A percentile compares a stretch with the other conserved stretches of the same genome.
These are phyloP conservation scores for Oscheius sp. DNA, from an alignment of 1,140 invertebrate species.

Conservation along the genomic window DNA sequence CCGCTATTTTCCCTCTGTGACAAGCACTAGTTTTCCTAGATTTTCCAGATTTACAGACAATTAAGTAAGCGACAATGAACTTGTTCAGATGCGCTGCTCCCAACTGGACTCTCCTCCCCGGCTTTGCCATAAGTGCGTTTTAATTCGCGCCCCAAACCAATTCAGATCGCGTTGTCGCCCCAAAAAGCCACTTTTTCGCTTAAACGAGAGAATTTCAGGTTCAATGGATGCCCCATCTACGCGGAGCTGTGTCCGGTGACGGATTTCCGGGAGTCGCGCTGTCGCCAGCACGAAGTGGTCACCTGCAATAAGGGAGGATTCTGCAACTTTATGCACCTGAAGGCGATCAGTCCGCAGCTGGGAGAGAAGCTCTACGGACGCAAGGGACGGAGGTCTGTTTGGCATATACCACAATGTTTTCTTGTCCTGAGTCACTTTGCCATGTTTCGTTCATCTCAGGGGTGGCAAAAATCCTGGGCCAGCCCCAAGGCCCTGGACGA, in stretches of 20 bases:
- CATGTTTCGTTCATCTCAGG: neutral
- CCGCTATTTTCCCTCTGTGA: neutral
- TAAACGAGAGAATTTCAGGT: slow-evolving; percentile 62
- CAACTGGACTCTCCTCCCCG: neutral
- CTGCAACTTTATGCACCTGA: slow-evolving; percentile 99
- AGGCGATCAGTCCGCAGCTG: slow-evolving; percentile 73
- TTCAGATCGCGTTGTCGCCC: neutral
- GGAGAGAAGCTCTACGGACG: slow-evolving; percentile 51
- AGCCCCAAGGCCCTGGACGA: too few relatives aligned
- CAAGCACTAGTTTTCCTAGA: too few relatives aligned
- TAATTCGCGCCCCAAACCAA: neutral
- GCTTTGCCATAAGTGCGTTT: neutral
- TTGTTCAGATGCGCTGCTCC: neutral
- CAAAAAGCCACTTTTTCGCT: neutral
- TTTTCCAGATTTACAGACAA: too few relatives aligned
- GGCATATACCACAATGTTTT: neutral
- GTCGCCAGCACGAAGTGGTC: slow-evolving; percentile 84
- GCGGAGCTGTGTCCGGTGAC: slow-evolving; percentile 96
- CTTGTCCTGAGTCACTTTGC: neutral
- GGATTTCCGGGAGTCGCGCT: slow-evolving; percentile 97
- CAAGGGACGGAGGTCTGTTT: slow-evolving; percentile 13
- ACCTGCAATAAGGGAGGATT: slow-evolving; percentile 96
- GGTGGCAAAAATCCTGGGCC: too few relatives aligned
- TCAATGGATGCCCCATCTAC: slow-evolving; percentile 94
- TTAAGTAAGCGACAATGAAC: too few relatives aligned